Conservation (phyloP, 2,113 vertebrate genomes). For the Calypte anna region DNA sequence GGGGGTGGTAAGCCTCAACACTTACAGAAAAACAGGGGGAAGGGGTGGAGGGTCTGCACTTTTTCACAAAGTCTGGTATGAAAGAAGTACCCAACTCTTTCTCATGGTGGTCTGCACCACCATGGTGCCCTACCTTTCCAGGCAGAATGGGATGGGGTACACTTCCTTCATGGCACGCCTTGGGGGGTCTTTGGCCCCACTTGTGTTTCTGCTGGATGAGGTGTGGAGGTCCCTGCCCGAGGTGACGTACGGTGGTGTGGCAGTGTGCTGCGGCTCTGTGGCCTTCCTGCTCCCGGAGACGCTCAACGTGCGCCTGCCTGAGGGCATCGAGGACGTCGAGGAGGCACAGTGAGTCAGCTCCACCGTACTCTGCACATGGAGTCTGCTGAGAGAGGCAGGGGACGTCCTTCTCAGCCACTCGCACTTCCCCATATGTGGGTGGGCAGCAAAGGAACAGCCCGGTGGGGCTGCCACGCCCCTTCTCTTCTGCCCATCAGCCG, state of each 20-base stretch:
- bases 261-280: not conserved
- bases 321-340: slow-evolving; percentile 34
- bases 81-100: not conserved
- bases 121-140: not conserved
- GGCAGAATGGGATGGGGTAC: slow-evolving; percentile 64
- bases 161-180: slow-evolving; percentile 27
- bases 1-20: not conserved
- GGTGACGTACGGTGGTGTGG: not conserved
- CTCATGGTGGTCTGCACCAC: not conserved
- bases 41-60: not conserved
- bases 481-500: not conserved
- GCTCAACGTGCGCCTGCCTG: not conserved
- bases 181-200: not conserved
- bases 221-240: slow-evolving; percentile 35
- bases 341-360: slow-evolving; percentile 2
- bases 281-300: slow-evolving; percentile 52
- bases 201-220: slow-evolving; percentile 45
- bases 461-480: accelerated
- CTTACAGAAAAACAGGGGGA: accelerated
- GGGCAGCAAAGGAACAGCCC: not conserved
- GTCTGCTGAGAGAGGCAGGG: accelerated
- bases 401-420: not conserved
- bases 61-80: not conserved
- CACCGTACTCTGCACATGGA: not conserved
- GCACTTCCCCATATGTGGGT: accelerated